Base-by-base conservation (phyloP, 2,113 vertebrate genomes). In the Sphyrna mokarran region DNA sequence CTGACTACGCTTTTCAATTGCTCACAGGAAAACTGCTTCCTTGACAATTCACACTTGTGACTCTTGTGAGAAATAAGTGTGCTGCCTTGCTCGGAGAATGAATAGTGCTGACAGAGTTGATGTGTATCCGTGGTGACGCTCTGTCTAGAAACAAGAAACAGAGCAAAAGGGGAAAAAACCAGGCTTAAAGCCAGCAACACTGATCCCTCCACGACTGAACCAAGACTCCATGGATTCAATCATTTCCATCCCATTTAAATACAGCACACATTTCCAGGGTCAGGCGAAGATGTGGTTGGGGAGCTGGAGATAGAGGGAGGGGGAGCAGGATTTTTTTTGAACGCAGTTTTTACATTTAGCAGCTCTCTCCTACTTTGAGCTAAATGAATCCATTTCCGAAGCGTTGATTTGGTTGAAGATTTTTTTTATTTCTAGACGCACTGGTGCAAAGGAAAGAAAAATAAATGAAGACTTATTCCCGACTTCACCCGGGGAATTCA, bases 391-490 rank as follows among this genome's bases (percentile, higher is more conserved):
- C 16, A 43, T 43, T 70, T 72, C 68, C 29, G 69, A 72, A 23
- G 68, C 26, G 69, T 26, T 43, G 68, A 72, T 93, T 93, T 70
- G 40, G 94, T 72, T 95, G 94, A 72, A 43, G 94, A 95, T 95
- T 43, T 72, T 48, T 48, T 54, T 70, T 95, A 48, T 70, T 43
- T 95, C 94, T 54, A 29, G 69, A 43, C 22, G 22, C 91, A 43
- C 63, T 68, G 66, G 63, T 94, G 91, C 96, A 96, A 96, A 97
- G 96, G 96, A 96, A 96, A 96, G 97, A 96, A 97, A 97, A 97
- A 98, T 98, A 98, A 98, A 98, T 98, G 98, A 98, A 98, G 98
- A 98, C 98, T 98, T 98, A 98, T 98, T 98, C 98, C 98, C 98
- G 98, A 98, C 98, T 98, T 98, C 98, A 97, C 97, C 97, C 95